Base-by-base conservation (phyloP, 2,113 vertebrate species). In the Mormoops blainvillei region DNA sequence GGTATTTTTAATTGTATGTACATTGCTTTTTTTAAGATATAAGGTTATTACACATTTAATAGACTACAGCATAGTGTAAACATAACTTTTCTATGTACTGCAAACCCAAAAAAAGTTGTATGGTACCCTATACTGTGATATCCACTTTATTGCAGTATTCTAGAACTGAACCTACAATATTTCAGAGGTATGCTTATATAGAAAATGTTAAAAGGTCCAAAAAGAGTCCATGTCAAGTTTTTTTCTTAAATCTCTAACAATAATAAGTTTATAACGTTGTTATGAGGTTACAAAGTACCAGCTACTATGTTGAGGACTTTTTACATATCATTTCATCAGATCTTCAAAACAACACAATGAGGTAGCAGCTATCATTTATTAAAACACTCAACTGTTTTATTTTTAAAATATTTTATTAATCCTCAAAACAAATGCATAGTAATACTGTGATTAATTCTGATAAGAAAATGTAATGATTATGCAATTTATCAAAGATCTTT, bases 401-500 rank as follows among this genome's bases (percentile, higher is more conserved):
- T 94, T 88, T 74, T 48, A 31, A 81, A 88, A 50, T 89, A 63
- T 86, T 74, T 50, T 80, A 71, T 70, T 77, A 90, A 83, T 77
- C 20, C 7, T 84, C 45, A 78, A 54, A 74, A 92, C 10, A 36
- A 83, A 74, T 81, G 20, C 24, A 87, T 67, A 38, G 20, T 36
- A 68, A 45, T 92, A 52, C 12, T 63, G 41, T 26, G 41, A 31
- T n/a, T 52, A 50, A 41, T 41, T 70, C 24, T 65, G 8, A 20
- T 74, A 28, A 95, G 65, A 89, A 95, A 82, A 52, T 38, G 13
- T 41, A 89, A 81, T 61, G 45, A 41, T 70, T 33, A 33, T 81
- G 2, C 38, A 71, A 54, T 50, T 88, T 71, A 48, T 54, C 22
- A 38, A 80, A 92, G 61, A 45, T 63, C 8, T 58, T 81, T 76